phyloP scores from a whole-genome alignment of 2,888 invertebrate genomes.

The Perizoma affinitatum region DNA sequence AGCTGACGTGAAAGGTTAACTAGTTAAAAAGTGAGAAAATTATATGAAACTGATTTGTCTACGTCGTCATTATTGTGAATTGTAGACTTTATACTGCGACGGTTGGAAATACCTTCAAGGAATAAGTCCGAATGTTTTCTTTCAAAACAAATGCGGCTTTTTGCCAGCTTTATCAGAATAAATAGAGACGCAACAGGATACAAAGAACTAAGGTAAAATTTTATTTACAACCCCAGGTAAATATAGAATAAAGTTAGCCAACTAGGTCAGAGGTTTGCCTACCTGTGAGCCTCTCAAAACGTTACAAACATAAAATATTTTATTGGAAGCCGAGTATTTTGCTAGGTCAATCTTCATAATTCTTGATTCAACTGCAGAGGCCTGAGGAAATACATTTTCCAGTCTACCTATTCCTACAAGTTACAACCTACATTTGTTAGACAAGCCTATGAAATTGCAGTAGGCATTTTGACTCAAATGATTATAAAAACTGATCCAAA shows the following conservation, averaged over 20 bases:
- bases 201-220: constrained; percentile 1
- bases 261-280: constrained; percentile 21
- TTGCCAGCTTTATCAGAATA: not conserved
- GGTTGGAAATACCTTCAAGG: too few relatives aligned
- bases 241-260: constrained; percentile 9
- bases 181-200: not conserved
- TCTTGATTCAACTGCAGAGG: constrained; percentile 19
- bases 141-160: too few relatives aligned
- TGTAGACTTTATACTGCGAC: too few relatives aligned
- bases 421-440: constrained; percentile 4
- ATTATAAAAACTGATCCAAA: not conserved
- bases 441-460: not conserved
- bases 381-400: constrained; percentile 15
- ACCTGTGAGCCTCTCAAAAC: constrained; percentile 9
- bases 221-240: not conserved
- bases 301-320: constrained; percentile 25
- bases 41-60: too few relatives aligned
- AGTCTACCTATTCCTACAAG: not conserved
- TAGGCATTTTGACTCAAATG: not conserved
- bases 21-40: too few relatives aligned
- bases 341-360: constrained; percentile 17
- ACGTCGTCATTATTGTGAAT: too few relatives aligned
- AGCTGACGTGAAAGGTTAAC: constrained; percentile 11
- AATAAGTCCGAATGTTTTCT: too few relatives aligned
- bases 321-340: constrained; percentile 23